A percentile compares a stretch with the other conserved stretches of the same genome.
Evolutionary conservation across 2,888 invertebrate species (phyloP).

Genomic region (Ceriagrion tenellum): DNA sequence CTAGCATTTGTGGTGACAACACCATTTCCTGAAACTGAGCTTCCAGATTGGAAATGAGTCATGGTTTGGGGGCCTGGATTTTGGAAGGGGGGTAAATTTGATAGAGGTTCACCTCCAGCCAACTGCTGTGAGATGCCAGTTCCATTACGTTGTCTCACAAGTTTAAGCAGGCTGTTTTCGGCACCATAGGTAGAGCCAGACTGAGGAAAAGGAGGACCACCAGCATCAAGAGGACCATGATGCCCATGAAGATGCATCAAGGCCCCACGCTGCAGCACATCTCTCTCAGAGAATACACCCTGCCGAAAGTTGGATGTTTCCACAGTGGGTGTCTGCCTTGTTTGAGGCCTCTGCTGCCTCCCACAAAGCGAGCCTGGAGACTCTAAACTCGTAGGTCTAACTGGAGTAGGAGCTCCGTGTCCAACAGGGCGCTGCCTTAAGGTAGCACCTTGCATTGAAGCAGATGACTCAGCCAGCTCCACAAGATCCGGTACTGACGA

Average conservation of each 20-base stretch:
- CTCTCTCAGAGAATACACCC: conserved; percentile 37
- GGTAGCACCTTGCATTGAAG: conserved; percentile 42
- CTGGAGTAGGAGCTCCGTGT: conserved; percentile 55
- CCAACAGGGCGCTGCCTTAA: conserved; percentile 60
- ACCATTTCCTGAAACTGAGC: conserved; percentile 33
- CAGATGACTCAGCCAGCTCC: not conserved
- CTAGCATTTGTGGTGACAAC: conserved; percentile 56
- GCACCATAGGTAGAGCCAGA: not conserved
- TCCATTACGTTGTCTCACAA: conserved; percentile 25
- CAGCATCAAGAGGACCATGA: conserved; percentile 46
- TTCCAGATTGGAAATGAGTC: conserved; percentile 38
- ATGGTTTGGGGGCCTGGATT: conserved; percentile 36
- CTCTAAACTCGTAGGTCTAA: conserved; percentile 21
- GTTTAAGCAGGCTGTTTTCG: conserved; percentile 40
- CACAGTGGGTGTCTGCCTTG: not conserved
- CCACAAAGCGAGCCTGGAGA: conserved; percentile 48
- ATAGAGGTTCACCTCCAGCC: conserved; percentile 24
- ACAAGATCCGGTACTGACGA: conserved; percentile 23
- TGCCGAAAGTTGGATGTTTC: conserved; percentile 21
- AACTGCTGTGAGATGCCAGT: conserved; percentile 28
- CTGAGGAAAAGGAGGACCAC: not conserved
- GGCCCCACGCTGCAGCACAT: not conserved
- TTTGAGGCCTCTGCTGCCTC: conserved; percentile 38
- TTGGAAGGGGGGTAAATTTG: conserved; percentile 16
- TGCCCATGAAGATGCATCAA: conserved; percentile 39